Percentiles rank a stretch among this genome's conserved stretches.
Evolutionary conservation across 2,888 invertebrate species (phyloP).

Genomic region (Phyllotreta cruciferae): DNA sequence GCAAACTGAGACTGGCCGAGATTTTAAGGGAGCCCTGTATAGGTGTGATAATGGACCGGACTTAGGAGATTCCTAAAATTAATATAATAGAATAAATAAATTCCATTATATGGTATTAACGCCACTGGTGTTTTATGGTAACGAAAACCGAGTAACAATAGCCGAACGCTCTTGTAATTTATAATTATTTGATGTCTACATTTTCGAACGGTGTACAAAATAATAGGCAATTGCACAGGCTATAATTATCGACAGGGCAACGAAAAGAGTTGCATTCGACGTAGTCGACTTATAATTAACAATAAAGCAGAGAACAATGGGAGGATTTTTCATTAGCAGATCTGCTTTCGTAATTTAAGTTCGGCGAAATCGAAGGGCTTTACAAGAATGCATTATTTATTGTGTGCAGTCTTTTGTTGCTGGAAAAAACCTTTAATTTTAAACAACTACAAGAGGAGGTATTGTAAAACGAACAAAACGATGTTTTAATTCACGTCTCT

Average conservation of each 20-base stretch:
- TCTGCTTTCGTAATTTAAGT: conserved; percentile 18
- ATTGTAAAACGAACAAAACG: too few species aligned
- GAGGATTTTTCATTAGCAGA: conserved; percentile 22
- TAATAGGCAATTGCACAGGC: conserved; percentile 31
- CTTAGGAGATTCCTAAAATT: not conserved
- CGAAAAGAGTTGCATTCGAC: conserved; percentile 21
- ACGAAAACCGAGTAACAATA: conserved; percentile 4
- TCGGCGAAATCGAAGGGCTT: conserved; percentile 4
- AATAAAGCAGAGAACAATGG: conserved; percentile 26
- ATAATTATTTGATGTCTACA: conserved; percentile 33
- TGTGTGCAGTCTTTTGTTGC: too few species aligned
- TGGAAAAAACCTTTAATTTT: too few species aligned
- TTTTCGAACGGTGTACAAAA: conserved; percentile 28
- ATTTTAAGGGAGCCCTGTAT: conserved; percentile 11
- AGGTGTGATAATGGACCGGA: conserved; percentile 15
- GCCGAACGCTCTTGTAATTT: conserved; percentile 22
- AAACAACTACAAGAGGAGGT: too few species aligned
- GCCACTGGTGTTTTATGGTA: not conserved
- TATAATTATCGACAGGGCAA: conserved; percentile 30
- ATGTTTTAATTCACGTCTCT: too few species aligned
- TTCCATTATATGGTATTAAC: too few species aligned
- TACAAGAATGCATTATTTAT: not conserved
- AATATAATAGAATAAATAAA: too few species aligned
- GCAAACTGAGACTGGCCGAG: conserved; percentile 7
- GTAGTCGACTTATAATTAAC: conserved; percentile 22